Percentiles rank a stretch among this genome's conserved stretches.
These are phyloP conservation scores for Bos indicus DNA, from an alignment of 2,113 vertebrate species.

Conservation along the genomic window DNA sequence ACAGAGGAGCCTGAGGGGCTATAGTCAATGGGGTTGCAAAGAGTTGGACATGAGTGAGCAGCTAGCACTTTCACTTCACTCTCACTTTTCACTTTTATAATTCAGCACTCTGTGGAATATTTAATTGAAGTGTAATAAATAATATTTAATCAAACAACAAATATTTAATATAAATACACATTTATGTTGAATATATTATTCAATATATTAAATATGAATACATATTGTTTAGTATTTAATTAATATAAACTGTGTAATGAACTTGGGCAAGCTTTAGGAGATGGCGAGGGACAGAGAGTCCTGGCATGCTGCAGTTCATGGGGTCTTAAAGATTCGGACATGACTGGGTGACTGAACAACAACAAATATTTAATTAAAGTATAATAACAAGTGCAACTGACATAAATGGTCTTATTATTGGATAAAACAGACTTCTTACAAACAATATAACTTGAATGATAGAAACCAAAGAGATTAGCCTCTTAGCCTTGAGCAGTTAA, in stretches of 20 bases:
- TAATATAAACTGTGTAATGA: background rate
- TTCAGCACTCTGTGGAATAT: background rate
- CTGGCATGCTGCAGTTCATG: background rate
- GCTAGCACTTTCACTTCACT: background rate
- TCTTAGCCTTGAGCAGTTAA: slow-evolving; percentile 7
- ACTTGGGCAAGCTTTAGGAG: background rate
- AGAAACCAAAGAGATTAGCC: background rate
- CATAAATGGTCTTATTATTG: background rate
- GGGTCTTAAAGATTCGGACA: background rate
- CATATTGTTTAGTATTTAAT: background rate
- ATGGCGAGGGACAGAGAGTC: background rate
- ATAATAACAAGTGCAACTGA: background rate
- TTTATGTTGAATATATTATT: background rate
- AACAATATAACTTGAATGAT: background rate
- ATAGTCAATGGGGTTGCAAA: background rate
- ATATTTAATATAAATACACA: background rate
- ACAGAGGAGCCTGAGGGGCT: background rate
- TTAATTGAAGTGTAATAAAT: background rate
- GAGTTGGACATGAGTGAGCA: background rate
- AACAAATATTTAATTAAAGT: background rate
- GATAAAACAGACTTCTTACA: background rate
- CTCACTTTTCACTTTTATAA: background rate
- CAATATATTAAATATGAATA: background rate
- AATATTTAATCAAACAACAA: background rate
- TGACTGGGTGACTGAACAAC: background rate